A percentile compares a stretch with the other conserved stretches of the same genome.
Evolutionary conservation across 2,888 invertebrate species (phyloP).

Genomic region (Aphodius sticticus): DNA sequence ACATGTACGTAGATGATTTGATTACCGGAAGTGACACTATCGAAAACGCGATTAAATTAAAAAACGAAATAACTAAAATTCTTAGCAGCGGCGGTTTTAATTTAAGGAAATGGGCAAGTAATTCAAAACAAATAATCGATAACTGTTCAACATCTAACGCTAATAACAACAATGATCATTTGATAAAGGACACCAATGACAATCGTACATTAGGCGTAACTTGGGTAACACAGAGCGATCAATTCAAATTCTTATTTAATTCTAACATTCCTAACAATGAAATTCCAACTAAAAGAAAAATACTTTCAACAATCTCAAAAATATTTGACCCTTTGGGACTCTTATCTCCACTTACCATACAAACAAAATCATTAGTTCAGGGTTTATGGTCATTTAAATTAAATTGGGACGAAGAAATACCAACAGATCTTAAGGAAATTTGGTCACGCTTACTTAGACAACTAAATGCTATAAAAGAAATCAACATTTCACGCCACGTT

Average conservation of each 20-base stretch:
- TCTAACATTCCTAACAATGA: background rate
- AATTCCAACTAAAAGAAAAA: conserved; percentile 15
- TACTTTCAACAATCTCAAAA: conserved; percentile 14
- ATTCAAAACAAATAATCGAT: background rate
- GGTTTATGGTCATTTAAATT: conserved; percentile 10
- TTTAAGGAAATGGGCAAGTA: conserved; percentile 25
- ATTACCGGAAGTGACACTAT: conserved; percentile 24
- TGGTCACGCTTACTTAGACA: conserved; percentile 8
- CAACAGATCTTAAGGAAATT: background rate
- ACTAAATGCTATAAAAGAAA: conserved; percentile 9
- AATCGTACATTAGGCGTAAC: conserved; percentile 27
- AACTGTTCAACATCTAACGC: background rate
- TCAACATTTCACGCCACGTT: conserved; percentile 20
- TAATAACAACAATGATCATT: conserved; percentile 9
- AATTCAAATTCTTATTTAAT: conserved; percentile 14
- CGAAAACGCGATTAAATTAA: conserved; percentile 12
- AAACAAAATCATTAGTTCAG: conserved; percentile 8
- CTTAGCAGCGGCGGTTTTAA: conserved; percentile 21
- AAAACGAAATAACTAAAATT: conserved; percentile 20
- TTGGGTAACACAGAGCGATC: conserved; percentile 19
- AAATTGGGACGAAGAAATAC: conserved; percentile 19
- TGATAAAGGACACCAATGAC: conserved; percentile 19
- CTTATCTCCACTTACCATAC: conserved; percentile 12
- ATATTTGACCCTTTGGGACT: conserved; percentile 20
- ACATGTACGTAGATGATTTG: conserved; percentile 26